These are phyloP conservation scores for Temnopleurus reevesii DNA, from an alignment of 53 echinoderm and acorn worm genomes.

Conservation along the genomic window DNA sequence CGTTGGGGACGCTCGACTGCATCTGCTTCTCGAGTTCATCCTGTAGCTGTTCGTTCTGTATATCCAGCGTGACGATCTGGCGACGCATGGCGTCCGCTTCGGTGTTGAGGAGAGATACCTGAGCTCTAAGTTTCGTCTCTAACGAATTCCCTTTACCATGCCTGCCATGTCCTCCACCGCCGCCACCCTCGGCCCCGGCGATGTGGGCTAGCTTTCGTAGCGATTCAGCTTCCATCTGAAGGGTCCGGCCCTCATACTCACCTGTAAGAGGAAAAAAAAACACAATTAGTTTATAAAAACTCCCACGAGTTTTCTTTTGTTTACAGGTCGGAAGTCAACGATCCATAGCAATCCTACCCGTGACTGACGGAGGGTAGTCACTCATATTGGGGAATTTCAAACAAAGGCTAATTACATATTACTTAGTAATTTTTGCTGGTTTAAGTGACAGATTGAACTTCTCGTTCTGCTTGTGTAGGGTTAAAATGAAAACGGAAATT, in stretches of 20 bases:
- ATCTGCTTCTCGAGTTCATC: constrained; percentile 74
- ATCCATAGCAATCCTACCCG: too few species aligned
- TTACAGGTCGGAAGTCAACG: too few species aligned
- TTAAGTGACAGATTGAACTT: too few species aligned
- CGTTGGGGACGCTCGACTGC: constrained; percentile 13
- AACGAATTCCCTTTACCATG: constrained; percentile 62
- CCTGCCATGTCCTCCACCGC: constrained; percentile 35
- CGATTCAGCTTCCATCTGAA: constrained; percentile 73
- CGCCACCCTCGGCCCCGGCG: constrained; percentile 39
- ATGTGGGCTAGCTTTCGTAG: constrained; percentile 80
- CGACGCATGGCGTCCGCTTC: constrained; percentile 91
- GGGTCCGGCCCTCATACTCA: constrained; percentile 63
- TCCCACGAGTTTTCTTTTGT: too few species aligned
- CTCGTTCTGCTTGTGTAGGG: too few species aligned
- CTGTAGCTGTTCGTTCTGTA: constrained; percentile 86
- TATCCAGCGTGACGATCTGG: constrained; percentile 77
- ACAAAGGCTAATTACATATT: too few species aligned
- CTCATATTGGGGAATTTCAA: too few species aligned
- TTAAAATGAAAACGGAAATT: too few species aligned
- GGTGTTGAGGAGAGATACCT: constrained; percentile 81
- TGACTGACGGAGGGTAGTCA: too few species aligned
- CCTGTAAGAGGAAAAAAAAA: neutral
- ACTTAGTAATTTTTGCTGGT: too few species aligned
- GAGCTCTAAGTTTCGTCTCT: constrained; percentile 84
- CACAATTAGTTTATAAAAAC: too few species aligned